phyloP scores from a whole-genome alignment of 2,113 vertebrate genomes.

The Marmota monax region DNA sequence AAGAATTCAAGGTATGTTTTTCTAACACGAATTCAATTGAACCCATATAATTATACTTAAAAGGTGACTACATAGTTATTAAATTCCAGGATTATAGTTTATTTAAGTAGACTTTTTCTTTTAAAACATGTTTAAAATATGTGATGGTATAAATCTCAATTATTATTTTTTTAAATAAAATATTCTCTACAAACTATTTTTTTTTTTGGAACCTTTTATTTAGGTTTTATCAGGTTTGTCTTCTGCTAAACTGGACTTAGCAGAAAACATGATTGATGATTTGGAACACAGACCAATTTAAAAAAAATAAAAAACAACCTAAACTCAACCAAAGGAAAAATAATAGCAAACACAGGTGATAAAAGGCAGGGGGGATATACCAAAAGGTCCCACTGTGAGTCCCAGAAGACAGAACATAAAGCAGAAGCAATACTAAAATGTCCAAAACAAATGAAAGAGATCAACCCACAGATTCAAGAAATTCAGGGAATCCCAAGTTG shows the following conservation, averaged over 20 bases:
- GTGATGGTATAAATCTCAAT: neutral
- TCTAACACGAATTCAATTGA: neutral
- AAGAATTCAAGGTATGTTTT: constrained; percentile 65
- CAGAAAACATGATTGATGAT: constrained; percentile 38
- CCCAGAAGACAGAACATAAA: neutral
- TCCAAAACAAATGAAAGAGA: constrained; percentile 38
- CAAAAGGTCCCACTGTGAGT: neutral
- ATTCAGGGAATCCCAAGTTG: neutral
- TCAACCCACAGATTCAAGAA: constrained; percentile 30
- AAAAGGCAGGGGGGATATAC: neutral
- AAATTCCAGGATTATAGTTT: neutral
- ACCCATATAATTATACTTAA: constrained; percentile 36
- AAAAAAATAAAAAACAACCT: neutral
- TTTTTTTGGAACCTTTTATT: neutral
- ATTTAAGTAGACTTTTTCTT: constrained; percentile 59
- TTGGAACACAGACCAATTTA: neutral
- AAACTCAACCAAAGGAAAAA: constrained; percentile 24
- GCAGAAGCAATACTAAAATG: neutral
- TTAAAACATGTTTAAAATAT: neutral
- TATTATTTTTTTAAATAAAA: neutral
- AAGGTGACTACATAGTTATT: constrained; percentile 3
- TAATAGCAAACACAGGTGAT: neutral
- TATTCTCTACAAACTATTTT: neutral
- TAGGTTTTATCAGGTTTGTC: neutral
- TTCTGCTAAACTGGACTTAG: neutral